Evolutionary conservation across 1,140 invertebrate genomes (phyloP).

Genomic region (Mercenaria mercenaria): DNA sequence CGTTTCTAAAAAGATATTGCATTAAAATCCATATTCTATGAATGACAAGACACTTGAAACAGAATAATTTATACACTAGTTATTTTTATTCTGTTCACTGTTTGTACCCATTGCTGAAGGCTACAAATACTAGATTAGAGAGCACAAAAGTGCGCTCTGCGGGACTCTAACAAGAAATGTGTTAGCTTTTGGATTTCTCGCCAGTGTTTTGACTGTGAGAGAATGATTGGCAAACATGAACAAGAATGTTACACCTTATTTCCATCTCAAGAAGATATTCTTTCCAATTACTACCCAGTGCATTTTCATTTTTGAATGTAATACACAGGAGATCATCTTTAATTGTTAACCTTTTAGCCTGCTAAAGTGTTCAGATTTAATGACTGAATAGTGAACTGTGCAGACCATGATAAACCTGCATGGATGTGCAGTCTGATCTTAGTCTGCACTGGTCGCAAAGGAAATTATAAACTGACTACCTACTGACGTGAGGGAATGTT

Average conservation of each 20-base stretch:
- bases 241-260: not conserved
- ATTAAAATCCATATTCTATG: too few species aligned
- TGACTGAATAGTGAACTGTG: too few species aligned
- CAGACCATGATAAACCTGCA: too few species aligned
- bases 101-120: not conserved
- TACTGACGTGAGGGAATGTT: too few species aligned
- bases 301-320: not conserved
- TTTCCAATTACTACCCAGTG: not conserved
- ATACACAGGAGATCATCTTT: too few species aligned
- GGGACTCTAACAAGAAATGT: conserved; percentile 42
- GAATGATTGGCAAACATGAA: conserved; percentile 15
- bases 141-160: not conserved
- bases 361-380: too few species aligned
- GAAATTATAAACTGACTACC: too few species aligned
- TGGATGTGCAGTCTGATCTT: too few species aligned
- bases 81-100: not conserved
- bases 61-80: not conserved
- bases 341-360: too few species aligned
- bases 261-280: not conserved
- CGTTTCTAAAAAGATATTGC: too few species aligned
- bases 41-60: not conserved
- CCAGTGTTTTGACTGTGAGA: conserved; percentile 2
- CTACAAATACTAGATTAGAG: not conserved
- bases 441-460: too few species aligned
- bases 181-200: conserved; percentile 18